A percentile compares a stretch with the other conserved stretches of the same genome.
phyloP scores from a whole-genome alignment of 2,797 vertebrate genomes.

The Oreochromis mossambicus region DNA sequence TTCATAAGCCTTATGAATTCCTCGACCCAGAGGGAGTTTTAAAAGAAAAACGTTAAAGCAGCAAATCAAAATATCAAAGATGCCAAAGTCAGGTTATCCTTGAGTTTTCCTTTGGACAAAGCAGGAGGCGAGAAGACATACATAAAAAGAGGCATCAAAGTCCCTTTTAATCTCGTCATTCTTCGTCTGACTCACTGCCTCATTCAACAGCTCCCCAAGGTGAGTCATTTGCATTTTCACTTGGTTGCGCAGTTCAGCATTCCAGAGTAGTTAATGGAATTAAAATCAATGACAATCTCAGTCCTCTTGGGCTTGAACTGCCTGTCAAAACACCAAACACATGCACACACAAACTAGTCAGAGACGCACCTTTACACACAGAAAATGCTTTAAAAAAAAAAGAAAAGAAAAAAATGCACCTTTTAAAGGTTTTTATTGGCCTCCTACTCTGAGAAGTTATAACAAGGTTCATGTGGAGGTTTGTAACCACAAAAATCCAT shows the following conservation, averaged over 20 bases:
- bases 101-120: conserved; percentile 38
- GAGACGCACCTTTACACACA: not conserved
- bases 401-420: not conserved
- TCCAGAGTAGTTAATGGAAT: conserved; percentile 83
- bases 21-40: not conserved
- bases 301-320: conserved; percentile 86
- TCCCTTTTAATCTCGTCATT: conserved; percentile 23
- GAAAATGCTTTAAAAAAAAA: not conserved
- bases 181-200: not conserved
- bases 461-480: not conserved
- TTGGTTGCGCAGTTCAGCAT: conserved; percentile 50
- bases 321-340: conserved; percentile 72
- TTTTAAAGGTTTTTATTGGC: not conserved
- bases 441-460: not conserved
- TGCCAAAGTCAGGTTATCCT: conserved; percentile 29
- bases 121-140: conserved; percentile 10
- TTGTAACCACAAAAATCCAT: not conserved
- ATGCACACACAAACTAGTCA: not conserved
- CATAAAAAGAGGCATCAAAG: conserved; percentile 36
- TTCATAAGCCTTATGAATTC: not conserved
- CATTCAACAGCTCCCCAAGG: not conserved
- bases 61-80: conserved; percentile 35
- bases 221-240: conserved; percentile 42
- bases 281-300: conserved; percentile 91
- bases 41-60: not conserved